Base-by-base conservation (phyloP, 2,113 vertebrate species). In the Grammomys surdaster region DNA sequence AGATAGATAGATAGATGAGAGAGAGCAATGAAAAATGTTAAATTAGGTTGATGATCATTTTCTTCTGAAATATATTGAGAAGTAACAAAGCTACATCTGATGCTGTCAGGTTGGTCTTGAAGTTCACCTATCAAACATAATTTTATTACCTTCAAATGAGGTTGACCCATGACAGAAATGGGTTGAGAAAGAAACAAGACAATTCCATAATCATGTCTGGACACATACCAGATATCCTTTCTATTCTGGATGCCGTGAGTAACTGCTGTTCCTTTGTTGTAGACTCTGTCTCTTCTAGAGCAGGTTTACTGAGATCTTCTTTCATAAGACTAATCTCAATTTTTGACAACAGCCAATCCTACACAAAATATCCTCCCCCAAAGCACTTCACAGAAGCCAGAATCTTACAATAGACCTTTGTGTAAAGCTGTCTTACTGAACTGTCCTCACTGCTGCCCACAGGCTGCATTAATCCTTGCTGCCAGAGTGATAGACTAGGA, bases 21-120 rank as follows among this genome's bases (percentile, higher is more conserved):
- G 17, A 58, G 58, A 58, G 19, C 19, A 58, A 58, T 5, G 19
- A 48, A 76, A 54, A 56, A n/a, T 56, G 33, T 43, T 75, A 75
- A 94, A 14, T 56, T 54, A 80, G 8, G 31, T 31, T 70, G 63
- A 36, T 82, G 24, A 77, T 60, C 22, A 36, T 92, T 96, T 94
- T 87, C 48, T 80, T 80, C 72, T 67, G 67, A 93, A 88, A 84
- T 65, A 54, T 20, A 31, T 56, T 82, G 69, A 93, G 63, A 85
- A 88, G 22, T 51, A 89, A 22, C 51, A 70, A 65, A 88, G 72
- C 78, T 91, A 20, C 24, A 17, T 46, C 54, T 88, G n/a, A 51
- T 69, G 6, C 33, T 63, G 36, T 56, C n/a, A 36, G 46, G 28
- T 77, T 36, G 48, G 24, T 8, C 6, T 58, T 65, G 1, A 36